A percentile compares a stretch with the other conserved stretches of the same genome.
Evolutionary conservation across 2,797 vertebrate genomes (phyloP).

Genomic region (Gephyroberyx darwinii): DNA sequence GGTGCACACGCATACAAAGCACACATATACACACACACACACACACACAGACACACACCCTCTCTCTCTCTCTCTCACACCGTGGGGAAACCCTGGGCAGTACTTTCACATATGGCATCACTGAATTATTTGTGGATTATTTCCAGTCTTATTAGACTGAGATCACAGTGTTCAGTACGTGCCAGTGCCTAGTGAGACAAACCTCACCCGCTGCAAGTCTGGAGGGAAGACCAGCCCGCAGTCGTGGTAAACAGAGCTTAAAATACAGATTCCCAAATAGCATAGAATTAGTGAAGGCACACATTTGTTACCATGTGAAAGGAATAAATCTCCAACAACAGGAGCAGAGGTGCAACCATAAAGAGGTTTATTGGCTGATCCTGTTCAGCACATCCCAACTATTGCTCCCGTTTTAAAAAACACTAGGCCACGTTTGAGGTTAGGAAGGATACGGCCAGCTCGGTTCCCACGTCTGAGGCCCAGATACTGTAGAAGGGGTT

Average conservation of each 20-base stretch:
- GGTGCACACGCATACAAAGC: not conserved
- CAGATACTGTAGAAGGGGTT: conserved; percentile 99
- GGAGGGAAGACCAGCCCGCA: not conserved
- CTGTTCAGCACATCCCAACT: not conserved
- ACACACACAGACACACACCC: not conserved
- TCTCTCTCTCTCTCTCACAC: not conserved
- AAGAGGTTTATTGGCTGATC: conserved; percentile 5
- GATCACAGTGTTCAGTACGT: conserved; percentile 26
- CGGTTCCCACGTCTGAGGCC: conserved; percentile 95
- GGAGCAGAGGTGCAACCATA: not conserved
- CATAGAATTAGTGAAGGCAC: not conserved
- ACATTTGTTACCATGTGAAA: not conserved
- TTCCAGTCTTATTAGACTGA: conserved; percentile 35
- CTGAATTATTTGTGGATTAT: conserved; percentile 62
- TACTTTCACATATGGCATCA: conserved; percentile 54
- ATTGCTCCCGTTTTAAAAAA: not conserved
- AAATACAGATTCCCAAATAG: not conserved
- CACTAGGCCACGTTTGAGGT: not conserved
- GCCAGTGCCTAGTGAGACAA: not conserved
- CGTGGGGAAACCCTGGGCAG: conserved; percentile 28
- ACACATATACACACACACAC: too few species aligned
- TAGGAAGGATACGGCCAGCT: conserved; percentile 94
- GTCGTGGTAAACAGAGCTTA: not conserved
- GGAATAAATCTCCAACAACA: conserved; percentile 2
- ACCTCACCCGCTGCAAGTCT: not conserved